Conservation (phyloP, 2,113 vertebrate genomes). For the Polypterus senegalus region DNA sequence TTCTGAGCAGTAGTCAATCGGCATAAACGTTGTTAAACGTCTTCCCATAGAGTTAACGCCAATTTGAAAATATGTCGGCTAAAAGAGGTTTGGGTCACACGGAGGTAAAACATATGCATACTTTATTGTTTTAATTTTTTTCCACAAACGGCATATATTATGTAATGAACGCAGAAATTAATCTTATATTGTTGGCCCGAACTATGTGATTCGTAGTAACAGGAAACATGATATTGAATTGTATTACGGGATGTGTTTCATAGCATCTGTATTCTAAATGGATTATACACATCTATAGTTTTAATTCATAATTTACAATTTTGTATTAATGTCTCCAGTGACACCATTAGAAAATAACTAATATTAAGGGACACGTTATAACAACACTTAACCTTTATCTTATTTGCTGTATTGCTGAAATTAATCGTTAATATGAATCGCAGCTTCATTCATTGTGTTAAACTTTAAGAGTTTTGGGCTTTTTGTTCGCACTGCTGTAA, state of each 20-base stretch:
- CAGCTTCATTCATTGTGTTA: no score
- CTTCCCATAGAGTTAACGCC: conserved; percentile 13
- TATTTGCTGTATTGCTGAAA: background rate
- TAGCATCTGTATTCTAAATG: no score
- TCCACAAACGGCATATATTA: background rate
- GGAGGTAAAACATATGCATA: conserved; percentile 30
- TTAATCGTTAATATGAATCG: no score
- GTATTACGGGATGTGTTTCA: background rate
- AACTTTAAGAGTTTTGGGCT: no score
- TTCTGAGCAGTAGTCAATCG: conserved; percentile 22
- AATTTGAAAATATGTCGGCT: conserved; percentile 45
- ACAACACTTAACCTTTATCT: background rate
- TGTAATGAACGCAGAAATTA: background rate
- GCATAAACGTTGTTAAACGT: conserved; percentile 18
- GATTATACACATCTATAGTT: background rate
- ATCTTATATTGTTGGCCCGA: background rate
- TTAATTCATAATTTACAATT: background rate
- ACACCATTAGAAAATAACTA: background rate
- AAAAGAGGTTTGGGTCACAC: conserved; percentile 34
- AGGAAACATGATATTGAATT: background rate
- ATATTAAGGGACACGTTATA: background rate
- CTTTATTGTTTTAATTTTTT: background rate
- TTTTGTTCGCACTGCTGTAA: no score
- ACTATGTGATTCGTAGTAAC: background rate
- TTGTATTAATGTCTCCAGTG: background rate